Evolutionary conservation across 2,113 vertebrate species (phyloP).

Genomic region (Numenius arquata): DNA sequence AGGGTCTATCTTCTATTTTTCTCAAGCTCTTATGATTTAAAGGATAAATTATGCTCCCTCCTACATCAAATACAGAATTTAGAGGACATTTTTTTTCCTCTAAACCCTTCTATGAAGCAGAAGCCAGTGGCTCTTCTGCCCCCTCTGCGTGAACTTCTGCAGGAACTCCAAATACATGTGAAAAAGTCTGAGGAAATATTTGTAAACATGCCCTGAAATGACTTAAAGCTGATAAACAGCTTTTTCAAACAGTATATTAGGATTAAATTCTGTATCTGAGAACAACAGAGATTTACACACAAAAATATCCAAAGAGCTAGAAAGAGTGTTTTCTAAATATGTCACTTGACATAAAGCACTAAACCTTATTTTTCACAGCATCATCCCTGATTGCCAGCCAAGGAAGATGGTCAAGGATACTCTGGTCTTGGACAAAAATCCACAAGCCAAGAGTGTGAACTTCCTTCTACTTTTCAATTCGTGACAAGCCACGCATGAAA

Average conservation of each 20-base stretch:
- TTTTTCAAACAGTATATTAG: not conserved
- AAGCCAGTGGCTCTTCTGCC: not conserved
- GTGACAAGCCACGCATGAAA: fast-evolving
- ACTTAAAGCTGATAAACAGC: not conserved
- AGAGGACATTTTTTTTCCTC: not conserved
- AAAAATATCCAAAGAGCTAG: not conserved
- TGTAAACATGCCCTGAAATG: not conserved
- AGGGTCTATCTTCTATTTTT: not conserved
- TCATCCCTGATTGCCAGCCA: not conserved
- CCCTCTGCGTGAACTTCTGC: not conserved
- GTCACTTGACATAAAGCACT: not conserved
- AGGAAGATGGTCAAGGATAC: not conserved
- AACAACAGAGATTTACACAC: not conserved
- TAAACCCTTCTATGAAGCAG: not conserved
- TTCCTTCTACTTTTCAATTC: not conserved
- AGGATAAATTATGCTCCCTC: not conserved
- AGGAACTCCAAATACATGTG: not conserved
- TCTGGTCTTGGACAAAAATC: not conserved
- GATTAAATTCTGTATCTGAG: not conserved
- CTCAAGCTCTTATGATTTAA: not conserved
- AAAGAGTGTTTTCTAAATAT: not conserved
- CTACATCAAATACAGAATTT: not conserved
- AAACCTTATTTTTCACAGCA: not conserved
- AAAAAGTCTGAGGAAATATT: not conserved
- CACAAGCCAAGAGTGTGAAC: not conserved